phyloP scores from a whole-genome alignment of 2,797 vertebrate species.

The Phrynocephalus forsythii region DNA sequence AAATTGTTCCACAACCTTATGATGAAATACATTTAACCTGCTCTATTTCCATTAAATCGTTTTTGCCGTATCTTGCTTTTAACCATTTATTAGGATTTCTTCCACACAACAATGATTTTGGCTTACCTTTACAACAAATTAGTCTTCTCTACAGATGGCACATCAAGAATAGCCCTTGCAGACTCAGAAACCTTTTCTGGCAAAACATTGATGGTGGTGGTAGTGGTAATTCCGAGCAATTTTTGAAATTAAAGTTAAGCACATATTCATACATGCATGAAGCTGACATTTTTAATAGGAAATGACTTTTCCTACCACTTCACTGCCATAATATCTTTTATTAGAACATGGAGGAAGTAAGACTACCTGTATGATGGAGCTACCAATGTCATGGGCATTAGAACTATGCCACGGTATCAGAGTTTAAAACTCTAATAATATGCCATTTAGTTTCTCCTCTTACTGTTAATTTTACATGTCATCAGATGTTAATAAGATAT shows the following conservation, averaged over 20 bases:
- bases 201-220: neutral
- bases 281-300: neutral
- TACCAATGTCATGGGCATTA: neutral
- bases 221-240: neutral
- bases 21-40: neutral
- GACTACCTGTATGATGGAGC: neutral
- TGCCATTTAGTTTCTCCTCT: conserved; percentile 46
- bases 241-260: neutral
- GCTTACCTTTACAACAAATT: neutral
- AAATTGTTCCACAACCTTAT: neutral
- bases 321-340: neutral
- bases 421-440: conserved; percentile 29
- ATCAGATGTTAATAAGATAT: conserved; percentile 55
- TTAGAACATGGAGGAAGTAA: neutral
- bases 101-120: neutral
- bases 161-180: neutral
- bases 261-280: neutral
- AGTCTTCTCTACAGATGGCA: neutral
- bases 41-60: neutral
- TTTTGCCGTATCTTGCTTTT: neutral
- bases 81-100: neutral
- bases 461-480: conserved; percentile 52
- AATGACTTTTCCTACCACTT: neutral
- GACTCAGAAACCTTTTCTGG: neutral
- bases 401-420: neutral